Percentiles rank a stretch among this genome's conserved stretches.
Conservation (phyloP, 2,888 invertebrate species). For the Brachylomia viminalis region DNA sequence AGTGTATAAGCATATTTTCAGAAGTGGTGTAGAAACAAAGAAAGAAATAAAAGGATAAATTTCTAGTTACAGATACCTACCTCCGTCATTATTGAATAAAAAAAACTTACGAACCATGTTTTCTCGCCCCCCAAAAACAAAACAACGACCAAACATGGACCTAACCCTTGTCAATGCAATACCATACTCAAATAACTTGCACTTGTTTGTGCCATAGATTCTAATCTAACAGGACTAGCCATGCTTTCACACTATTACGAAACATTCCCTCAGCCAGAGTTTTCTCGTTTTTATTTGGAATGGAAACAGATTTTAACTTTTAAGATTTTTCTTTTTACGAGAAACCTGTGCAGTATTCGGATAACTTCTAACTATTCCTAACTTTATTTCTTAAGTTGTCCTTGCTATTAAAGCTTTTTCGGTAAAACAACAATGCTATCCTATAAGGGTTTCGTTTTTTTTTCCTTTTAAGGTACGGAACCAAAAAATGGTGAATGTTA, state of each 20-base stretch:
- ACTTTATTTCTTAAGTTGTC: not conserved
- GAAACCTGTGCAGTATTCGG: not conserved
- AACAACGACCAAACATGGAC: not conserved
- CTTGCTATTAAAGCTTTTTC: not conserved
- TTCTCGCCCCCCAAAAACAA: not conserved
- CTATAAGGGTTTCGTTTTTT: not conserved
- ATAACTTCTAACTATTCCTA: not conserved
- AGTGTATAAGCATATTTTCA: not conserved
- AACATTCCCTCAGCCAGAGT: conserved; percentile 4
- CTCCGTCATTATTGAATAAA: too few species aligned
- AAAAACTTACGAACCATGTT: too few species aligned
- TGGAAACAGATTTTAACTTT: not conserved
- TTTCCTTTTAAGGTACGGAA: too few species aligned
- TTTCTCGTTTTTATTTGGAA: conserved; percentile 14
- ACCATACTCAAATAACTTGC: conserved; percentile 22
- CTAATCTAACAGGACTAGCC: conserved; percentile 21
- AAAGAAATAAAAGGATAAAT: not conserved
- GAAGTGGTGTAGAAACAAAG: not conserved
- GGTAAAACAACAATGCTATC: not conserved
- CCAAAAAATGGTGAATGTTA: not conserved
- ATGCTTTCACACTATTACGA: conserved; percentile 29
- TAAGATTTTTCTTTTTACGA: not conserved
- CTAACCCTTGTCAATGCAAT: conserved; percentile 16
- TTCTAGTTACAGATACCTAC: not conserved
- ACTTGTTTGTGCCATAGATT: conserved; percentile 43